Conservation (phyloP, 2,113 vertebrate genomes). For the Phrynosoma platyrhinos region DNA sequence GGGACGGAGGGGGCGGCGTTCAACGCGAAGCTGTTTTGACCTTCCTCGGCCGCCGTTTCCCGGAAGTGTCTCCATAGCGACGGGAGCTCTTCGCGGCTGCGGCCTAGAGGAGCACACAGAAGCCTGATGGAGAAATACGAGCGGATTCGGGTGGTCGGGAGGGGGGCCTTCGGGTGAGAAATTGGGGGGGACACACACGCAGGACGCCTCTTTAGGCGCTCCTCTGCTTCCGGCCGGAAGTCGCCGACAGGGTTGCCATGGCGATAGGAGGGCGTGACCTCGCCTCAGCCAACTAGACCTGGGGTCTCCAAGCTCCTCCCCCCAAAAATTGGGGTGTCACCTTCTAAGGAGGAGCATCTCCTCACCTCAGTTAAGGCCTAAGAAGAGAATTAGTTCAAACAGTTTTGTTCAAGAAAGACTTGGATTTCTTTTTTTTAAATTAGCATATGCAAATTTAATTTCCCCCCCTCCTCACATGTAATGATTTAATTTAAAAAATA, state of each 20-base stretch:
- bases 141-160: constrained; percentile 95
- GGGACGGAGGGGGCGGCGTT: too few species aligned
- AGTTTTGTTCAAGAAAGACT: too few species aligned
- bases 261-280: background rate
- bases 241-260: background rate
- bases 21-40: background rate
- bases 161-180: constrained; percentile 96
- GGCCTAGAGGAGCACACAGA: background rate
- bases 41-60: constrained; percentile 34
- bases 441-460: too few species aligned
- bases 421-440: too few species aligned
- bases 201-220: too few species aligned
- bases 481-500: too few species aligned
- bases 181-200: background rate
- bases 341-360: too few species aligned
- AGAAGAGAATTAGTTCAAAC: too few species aligned
- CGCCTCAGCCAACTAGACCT: background rate
- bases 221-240: background rate
- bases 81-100: constrained; percentile 53
- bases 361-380: too few species aligned
- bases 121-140: constrained; percentile 94
- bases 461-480: too few species aligned
- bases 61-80: constrained; percentile 82
- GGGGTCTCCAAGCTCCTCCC: background rate
- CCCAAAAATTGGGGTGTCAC: too few species aligned